Conservation (phyloP, 2,797 vertebrate species). For the Channa striata region DNA sequence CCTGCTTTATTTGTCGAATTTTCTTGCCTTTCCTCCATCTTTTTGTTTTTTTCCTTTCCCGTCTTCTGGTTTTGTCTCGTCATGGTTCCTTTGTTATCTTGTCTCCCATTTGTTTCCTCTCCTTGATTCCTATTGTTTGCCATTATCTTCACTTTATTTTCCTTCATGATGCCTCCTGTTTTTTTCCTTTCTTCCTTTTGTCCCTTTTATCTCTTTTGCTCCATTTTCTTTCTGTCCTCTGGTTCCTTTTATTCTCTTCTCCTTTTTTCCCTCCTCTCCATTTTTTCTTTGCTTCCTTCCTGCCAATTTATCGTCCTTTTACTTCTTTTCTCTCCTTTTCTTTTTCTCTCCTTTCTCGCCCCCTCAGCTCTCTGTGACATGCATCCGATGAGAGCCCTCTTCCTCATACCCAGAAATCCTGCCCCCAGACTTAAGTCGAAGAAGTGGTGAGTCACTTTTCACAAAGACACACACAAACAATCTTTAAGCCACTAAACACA, state of each 20-base stretch:
- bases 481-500: slow-evolving; percentile 4
- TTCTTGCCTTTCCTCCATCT: too few relatives aligned
- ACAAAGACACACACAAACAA: neutral
- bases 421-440: slow-evolving; percentile 95
- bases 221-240: neutral
- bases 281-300: too few relatives aligned
- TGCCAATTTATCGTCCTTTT: neutral
- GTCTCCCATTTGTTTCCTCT: too few relatives aligned
- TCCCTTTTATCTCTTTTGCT: neutral
- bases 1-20: neutral
- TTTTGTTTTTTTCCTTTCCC: neutral
- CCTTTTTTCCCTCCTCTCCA: neutral
- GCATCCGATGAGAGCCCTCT: slow-evolving; percentile 96
- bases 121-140: too few relatives aligned
- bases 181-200: too few relatives aligned
- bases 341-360: neutral
- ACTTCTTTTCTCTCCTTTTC: neutral
- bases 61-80: slow-evolving; percentile 52
- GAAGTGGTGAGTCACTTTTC: slow-evolving; percentile 90
- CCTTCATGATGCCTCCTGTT: too few relatives aligned
- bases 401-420: slow-evolving; percentile 95
- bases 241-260: neutral
- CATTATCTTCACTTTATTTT: too few relatives aligned
- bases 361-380: slow-evolving; percentile 93
- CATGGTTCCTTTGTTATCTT: too few relatives aligned